Evolutionary conservation across 2,797 vertebrate genomes (phyloP).

Genomic region (Siniperca obscura): DNA sequence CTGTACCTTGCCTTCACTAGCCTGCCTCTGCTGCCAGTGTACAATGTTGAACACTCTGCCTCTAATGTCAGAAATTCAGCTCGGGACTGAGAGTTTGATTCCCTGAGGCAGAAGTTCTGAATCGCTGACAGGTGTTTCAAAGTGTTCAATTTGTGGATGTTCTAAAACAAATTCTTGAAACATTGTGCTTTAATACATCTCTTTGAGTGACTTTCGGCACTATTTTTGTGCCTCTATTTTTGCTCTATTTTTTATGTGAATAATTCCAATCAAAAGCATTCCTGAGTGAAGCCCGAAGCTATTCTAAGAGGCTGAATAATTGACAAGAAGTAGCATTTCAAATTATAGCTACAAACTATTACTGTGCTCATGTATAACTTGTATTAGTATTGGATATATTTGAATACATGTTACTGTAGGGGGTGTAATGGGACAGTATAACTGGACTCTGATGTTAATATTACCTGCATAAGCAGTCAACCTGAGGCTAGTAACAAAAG

Average conservation of each 20-base stretch:
- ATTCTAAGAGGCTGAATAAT: conserved; percentile 40
- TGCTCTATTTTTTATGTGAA: conserved; percentile 40
- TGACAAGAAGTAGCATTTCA: conserved; percentile 49
- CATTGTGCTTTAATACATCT: conserved; percentile 64
- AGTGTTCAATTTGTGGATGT: conserved; percentile 79
- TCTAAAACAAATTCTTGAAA: conserved; percentile 79
- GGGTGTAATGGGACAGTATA: conserved; percentile 21
- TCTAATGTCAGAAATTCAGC: conserved; percentile 73
- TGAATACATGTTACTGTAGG: conserved; percentile 22
- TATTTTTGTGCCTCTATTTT: conserved; percentile 74
- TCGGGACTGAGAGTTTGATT: conserved; percentile 74
- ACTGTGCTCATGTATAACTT: conserved; percentile 16
- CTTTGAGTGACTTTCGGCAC: conserved; percentile 69
- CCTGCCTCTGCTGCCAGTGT: conserved; percentile 55
- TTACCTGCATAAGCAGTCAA: conserved; percentile 59
- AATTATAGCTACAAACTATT: conserved; percentile 42
- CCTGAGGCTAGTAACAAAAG: conserved; percentile 51
- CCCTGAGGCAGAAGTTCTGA: conserved; percentile 76
- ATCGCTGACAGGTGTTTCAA: conserved; percentile 80
- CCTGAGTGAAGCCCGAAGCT: conserved; percentile 48
- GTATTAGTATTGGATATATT: conserved; percentile 29
- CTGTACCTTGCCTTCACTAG: conserved; percentile 45
- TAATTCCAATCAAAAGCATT: conserved; percentile 66
- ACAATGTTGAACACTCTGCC: conserved; percentile 59
- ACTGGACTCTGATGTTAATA: conserved; percentile 43